Percentiles rank a stretch among this genome's conserved stretches.
Evolutionary conservation across 2,113 vertebrate genomes (phyloP).

Genomic region (Vulpes lagopus): DNA sequence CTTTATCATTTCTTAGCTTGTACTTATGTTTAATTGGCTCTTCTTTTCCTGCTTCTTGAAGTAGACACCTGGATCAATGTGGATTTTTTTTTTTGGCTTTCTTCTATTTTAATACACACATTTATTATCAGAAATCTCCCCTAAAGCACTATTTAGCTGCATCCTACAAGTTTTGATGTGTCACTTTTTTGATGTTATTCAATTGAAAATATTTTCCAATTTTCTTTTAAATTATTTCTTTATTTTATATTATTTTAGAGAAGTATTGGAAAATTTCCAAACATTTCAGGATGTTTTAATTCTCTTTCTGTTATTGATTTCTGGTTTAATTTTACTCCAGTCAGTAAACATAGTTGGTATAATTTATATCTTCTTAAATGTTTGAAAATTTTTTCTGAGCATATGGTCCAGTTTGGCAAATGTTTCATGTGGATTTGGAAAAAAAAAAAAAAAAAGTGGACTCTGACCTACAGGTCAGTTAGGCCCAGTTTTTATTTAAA

Average conservation of each 20-base stretch:
- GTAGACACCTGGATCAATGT: background rate
- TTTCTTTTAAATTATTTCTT: background rate
- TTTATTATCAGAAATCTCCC: background rate
- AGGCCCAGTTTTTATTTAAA: background rate
- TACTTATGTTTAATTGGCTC: background rate
- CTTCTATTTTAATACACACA: background rate
- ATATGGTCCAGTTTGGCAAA: background rate
- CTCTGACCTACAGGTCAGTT: background rate
- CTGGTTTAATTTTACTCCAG: slow-evolving; percentile 4
- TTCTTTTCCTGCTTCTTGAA: background rate
- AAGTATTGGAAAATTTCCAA: slow-evolving; percentile 26
- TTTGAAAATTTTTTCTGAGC: background rate
- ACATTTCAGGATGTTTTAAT: background rate
- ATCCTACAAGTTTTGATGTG: background rate
- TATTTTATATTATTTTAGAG: slow-evolving; percentile 27
- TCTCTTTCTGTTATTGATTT: slow-evolving; percentile 7
- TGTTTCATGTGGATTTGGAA: background rate
- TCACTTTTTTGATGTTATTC: background rate
- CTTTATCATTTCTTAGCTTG: slow-evolving; percentile 3
- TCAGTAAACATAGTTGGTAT: background rate
- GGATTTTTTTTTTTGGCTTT: background rate
- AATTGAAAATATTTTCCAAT: slow-evolving; percentile 25
- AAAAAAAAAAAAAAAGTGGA: background rate
- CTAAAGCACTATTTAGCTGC: background rate
- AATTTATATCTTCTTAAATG: slow-evolving; percentile 40